A percentile compares a stretch with the other conserved stretches of the same genome.
These are phyloP conservation scores for Paraescarpia echinospica DNA, from an alignment of 1,140 invertebrate species.

Conservation along the genomic window DNA sequence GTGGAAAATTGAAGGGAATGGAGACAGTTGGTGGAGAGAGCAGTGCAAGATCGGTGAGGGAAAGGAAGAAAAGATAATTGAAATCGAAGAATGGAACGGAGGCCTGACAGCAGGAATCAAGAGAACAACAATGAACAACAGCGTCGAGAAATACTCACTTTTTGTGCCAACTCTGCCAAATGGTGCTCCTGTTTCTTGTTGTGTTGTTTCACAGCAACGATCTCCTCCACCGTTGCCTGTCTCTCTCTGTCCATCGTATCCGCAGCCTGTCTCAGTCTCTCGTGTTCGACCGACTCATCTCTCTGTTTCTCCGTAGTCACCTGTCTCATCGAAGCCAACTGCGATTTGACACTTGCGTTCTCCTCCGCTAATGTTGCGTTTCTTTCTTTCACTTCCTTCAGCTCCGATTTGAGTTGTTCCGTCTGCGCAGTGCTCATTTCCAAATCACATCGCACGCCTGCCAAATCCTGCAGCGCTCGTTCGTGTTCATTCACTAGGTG, in stretches of 20 bases:
- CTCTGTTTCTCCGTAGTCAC: not conserved
- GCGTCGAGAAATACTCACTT: not conserved
- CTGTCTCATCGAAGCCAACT: not conserved
- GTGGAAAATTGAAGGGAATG: too few relatives aligned
- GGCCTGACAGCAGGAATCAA: too few relatives aligned
- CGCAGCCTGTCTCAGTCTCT: not conserved
- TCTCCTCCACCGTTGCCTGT: not conserved
- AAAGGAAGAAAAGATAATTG: too few relatives aligned
- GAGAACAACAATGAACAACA: too few relatives aligned
- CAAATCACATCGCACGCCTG: not conserved
- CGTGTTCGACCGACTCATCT: not conserved
- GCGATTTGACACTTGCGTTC: not conserved
- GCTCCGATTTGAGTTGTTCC: not conserved
- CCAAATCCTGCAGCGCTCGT: not conserved
- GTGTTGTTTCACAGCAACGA: not conserved
- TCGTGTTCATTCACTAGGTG: not conserved
- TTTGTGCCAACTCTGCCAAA: not conserved
- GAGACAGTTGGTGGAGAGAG: too few relatives aligned
- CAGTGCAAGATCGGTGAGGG: too few relatives aligned
- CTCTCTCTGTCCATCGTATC: not conserved
- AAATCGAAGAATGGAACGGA: too few relatives aligned
- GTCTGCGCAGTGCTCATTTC: constrained; percentile 16
- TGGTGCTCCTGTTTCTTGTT: not conserved
- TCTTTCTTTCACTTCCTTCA: not conserved
- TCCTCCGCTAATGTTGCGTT: not conserved